Evolutionary conservation across 1,140 invertebrate species (phyloP).

Genomic region (Agrilus planipennis): DNA sequence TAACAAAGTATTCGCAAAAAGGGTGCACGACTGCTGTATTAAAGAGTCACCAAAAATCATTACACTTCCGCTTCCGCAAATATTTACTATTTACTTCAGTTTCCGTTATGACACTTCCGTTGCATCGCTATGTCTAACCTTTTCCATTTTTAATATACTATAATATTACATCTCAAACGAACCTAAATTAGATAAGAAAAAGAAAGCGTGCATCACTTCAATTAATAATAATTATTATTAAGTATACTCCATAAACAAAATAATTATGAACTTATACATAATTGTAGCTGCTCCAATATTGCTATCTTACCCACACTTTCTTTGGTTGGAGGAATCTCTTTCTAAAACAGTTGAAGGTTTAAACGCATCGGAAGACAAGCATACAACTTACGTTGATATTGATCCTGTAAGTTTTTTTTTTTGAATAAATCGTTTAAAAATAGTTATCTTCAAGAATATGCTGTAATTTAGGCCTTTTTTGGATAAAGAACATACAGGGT

Average conservation of each 20-base stretch:
- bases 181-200: neutral
- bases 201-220: neutral
- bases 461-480: neutral
- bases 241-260: neutral
- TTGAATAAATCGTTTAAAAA: neutral
- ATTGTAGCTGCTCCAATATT: slow-evolving; percentile 18
- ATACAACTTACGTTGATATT: slow-evolving; percentile 17
- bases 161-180: slow-evolving; percentile 9
- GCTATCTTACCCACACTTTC: slow-evolving; percentile 24
- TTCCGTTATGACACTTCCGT: neutral
- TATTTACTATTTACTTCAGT: neutral
- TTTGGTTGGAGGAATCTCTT: slow-evolving; percentile 21
- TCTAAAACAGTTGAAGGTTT: slow-evolving; percentile 12
- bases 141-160: neutral
- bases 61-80: no score
- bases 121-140: neutral
- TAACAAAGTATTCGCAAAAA: no score
- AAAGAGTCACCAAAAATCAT: no score
- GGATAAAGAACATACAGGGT: neutral
- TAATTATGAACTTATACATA: neutral
- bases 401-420: slow-evolving; percentile 21
- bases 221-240: neutral
- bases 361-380: slow-evolving; percentile 14
- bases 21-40: no score
- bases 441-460: neutral